Base-by-base conservation (phyloP, 1,140 invertebrate species). In the Papilio xuthus region DNA sequence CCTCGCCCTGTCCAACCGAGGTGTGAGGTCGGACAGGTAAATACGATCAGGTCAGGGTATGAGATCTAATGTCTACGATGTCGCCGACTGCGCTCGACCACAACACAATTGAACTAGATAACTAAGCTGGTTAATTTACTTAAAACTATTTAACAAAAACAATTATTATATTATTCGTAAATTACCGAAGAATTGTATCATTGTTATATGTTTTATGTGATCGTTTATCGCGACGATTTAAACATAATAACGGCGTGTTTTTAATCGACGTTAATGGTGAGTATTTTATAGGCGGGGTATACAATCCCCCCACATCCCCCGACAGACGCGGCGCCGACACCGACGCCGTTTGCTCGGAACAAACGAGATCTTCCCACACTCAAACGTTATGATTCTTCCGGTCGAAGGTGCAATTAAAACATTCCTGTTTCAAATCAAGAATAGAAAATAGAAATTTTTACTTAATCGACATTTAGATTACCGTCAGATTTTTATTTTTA, bases 301-400 rank as follows among this genome's bases (percentile, higher is more conserved):
- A 26, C 26, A 4, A 13, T 15, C 26, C 23, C 56, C 56, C 2
- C 56, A 10, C 44, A 23, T 26, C 56, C 56, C 56, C 2, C 23
- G 10, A 23, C 56, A 26, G 56, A 26, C 56, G 23, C 56, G 56
- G 56, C 56, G 56, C 20, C 20, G 60, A 13, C 23, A 13, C 26
- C 23, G 60, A 15, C 13, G 60, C 13, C 60, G 60, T 28, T 67
- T 28, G 60, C 23, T 28, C 60, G 60, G 60, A 28, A 28, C 60
- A 67, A 67, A 67, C 26, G 60, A 28, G 60, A 67, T 32, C 60
- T 67, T 67, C 60, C 60, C 60, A 67, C 60, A 67, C 60, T 67
- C 12, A 18, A 50, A 67, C 23, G 15, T 32, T 28, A 28, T 26
- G 26, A 28, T 28, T 32, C 12, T 67, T 67, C 60, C 26, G 60